Percentiles rank a stretch among this genome's conserved stretches.
These are phyloP conservation scores for Lucinisca nassula DNA, from an alignment of 2,888 invertebrate genomes.

Conservation along the genomic window DNA sequence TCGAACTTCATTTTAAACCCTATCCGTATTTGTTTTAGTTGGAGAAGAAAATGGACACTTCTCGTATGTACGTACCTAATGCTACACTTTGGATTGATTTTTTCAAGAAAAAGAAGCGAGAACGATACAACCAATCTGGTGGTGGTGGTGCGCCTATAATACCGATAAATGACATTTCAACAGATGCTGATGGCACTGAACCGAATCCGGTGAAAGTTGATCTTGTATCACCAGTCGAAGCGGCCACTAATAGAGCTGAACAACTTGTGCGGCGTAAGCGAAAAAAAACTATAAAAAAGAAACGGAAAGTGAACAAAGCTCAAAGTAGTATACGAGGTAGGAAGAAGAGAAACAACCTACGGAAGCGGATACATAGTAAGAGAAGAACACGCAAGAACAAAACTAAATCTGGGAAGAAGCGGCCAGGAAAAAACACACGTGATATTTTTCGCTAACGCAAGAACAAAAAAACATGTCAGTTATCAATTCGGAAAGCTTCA, in stretches of 20 bases:
- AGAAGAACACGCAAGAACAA: not conserved
- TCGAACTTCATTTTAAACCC: not conserved
- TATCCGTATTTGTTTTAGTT: not conserved
- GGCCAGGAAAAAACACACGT: too few species aligned
- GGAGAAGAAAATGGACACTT: not conserved
- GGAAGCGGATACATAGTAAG: not conserved
- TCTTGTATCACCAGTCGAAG: not conserved
- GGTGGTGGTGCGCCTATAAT: not conserved
- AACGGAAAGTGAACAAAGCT: not conserved
- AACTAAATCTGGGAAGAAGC: too few species aligned
- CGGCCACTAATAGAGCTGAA: not conserved
- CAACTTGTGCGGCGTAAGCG: not conserved
- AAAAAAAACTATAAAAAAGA: too few species aligned
- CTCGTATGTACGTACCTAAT: not conserved
- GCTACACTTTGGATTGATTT: not conserved
- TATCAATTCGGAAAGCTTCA: not conserved
- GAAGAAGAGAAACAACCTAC: too few species aligned
- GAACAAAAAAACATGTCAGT: not conserved
- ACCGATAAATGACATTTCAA: not conserved
- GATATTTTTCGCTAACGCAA: not conserved
- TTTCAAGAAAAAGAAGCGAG: too few species aligned
- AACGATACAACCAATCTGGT: not conserved
- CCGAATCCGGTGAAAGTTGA: not conserved
- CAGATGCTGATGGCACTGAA: not conserved
- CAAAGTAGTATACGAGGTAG: too few species aligned